Base-by-base conservation (phyloP, 2,888 invertebrate species). In the Plagiodera versicolora region DNA sequence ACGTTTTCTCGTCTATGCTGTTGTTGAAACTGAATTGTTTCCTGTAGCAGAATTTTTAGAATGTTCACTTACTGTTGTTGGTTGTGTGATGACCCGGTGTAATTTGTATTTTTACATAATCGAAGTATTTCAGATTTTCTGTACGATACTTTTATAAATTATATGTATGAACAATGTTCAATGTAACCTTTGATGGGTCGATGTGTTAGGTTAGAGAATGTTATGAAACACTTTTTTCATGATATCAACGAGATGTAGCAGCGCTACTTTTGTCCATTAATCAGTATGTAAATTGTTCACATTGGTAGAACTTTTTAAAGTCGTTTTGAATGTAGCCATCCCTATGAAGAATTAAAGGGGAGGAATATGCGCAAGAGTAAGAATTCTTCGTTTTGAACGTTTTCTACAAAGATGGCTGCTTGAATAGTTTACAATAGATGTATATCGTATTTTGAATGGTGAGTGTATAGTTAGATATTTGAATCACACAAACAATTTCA, bases 91-190 rank as follows among this genome's bases (percentile, higher is more conserved):
- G 71, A 71, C 70, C 70, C 72, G 72, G 70, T 72, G 72, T 74
- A 72, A 74, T 76, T 76, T 76, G 76, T 77, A 77, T 77, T 77
- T 77, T 77, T 76, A 76, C 75, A 75, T 72, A 73, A 67, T 62
- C 61, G 60, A 61, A 66, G 64, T 65, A 64, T 64, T 64, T 67
- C 58, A 66, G 67, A 64, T 72, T 32, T 69, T 66, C 65, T 64
- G 67, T 69, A 65, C 66, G 66, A 63, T 67, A 69, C 63, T 69
- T 70, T 72, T 68, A 66, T 70, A 69, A 67, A 59, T 62, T 57
- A 61, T 59, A 63, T 65, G 64, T 63, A 63, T 63, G 65, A 67
- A 67, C 61, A 66, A 58, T 67, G 61, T 66, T 66, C 62, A 65
- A 55, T 69, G 63, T 64, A 67, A 65, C 67, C 60, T 65, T 67